Base-by-base conservation (phyloP, 2,888 invertebrate genomes). In the Polyommatus iphigenia region DNA sequence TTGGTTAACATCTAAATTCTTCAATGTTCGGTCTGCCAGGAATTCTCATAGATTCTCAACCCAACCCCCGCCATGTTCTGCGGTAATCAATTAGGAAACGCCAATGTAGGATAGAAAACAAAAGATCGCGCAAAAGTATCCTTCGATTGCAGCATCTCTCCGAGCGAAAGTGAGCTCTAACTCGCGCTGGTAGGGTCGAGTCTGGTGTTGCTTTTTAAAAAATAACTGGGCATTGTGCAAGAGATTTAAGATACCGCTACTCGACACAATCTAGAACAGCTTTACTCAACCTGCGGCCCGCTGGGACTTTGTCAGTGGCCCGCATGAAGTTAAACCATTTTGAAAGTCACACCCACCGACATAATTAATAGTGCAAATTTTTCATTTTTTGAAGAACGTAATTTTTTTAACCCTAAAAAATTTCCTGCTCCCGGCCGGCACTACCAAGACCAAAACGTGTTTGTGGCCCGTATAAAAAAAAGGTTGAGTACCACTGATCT, bases 211-310 rank as follows among this genome's bases (percentile, higher is more conserved):
- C 67, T 13, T 73, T 46, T 15, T 15, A 20, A 20, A 73, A 73
- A 41, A 36, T 73, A 73, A 41, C 24, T 73, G 73, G 73, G 41
- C 41, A 73, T 73, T 73, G 73, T 72, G 73, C 41, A 73, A 41
- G 46, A 73, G 20, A 41, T 72, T 36, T 41, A 72, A 46, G 73
- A 46, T 73, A 41, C 73, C 73, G 73, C 73, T 73, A 73, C 72
- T 73, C 46, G 73, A 72, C 36, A 72, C 72, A 20, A 46, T 46
- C 46, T 46, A 46, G 46, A 46, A 3, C 46, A 13, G 46, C 46
- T 46, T 13, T 46, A 46, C 0, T 46, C 46, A 46, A 46, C 46
- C 46, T 46, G 46, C 46, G 46, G 46, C 46, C 46, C 46, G 46
- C 10, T 10, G 46, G 46, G 10, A 46, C 46, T 46, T 46, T 46